Conservation (phyloP, 2,888 invertebrate genomes). For the Chaitophorus viminalis region DNA sequence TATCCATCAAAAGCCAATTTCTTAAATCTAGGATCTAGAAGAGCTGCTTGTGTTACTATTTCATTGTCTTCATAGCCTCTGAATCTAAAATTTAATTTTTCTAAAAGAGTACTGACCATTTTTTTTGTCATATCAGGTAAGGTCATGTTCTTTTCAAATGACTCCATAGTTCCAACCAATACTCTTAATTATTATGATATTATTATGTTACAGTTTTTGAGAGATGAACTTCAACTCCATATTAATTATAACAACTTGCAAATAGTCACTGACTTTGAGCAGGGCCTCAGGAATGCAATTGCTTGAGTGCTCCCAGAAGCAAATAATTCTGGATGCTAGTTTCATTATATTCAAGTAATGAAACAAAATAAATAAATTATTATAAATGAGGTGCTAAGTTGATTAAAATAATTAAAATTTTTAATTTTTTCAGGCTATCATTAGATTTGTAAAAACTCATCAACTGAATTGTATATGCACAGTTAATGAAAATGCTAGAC, state of each 20-base stretch:
- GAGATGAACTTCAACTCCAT: neutral
- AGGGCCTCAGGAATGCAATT: neutral
- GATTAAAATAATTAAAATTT: too few relatives aligned
- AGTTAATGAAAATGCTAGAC: too few relatives aligned
- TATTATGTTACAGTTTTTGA: neutral
- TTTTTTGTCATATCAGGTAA: too few relatives aligned
- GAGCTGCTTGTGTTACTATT: constrained; percentile 55
- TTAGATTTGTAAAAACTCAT: too few relatives aligned
- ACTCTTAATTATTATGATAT: too few relatives aligned
- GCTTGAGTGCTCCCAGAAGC: neutral
- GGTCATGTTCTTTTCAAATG: neutral
- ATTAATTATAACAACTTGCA: neutral
- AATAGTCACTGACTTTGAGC: constrained; percentile 3
- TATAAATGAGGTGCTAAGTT: too few relatives aligned
- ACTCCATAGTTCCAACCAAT: neutral
- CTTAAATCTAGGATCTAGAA: constrained; percentile 60
- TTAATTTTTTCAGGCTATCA: too few relatives aligned
- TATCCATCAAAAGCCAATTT: constrained; percentile 21
- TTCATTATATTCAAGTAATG: neutral
- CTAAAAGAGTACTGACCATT: too few relatives aligned
- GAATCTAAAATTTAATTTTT: constrained; percentile 60
- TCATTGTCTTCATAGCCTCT: constrained; percentile 58
- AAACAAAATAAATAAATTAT: neutral
- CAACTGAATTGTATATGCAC: too few relatives aligned
- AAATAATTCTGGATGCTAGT: constrained; percentile 2